phyloP scores from a whole-genome alignment of 2,113 vertebrate genomes.

The Neodon shergylaensis region DNA sequence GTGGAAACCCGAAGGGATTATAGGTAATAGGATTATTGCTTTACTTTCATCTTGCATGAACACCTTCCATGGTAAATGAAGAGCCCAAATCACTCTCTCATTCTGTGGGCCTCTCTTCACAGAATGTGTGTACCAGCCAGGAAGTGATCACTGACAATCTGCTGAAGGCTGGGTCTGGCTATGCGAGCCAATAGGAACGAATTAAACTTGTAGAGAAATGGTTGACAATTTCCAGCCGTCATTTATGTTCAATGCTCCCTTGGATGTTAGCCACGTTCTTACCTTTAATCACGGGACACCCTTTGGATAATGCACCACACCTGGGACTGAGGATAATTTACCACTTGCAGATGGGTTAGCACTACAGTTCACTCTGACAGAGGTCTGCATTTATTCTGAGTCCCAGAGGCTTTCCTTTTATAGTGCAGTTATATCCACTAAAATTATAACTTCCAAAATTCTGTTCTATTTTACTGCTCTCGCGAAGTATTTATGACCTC shows the following conservation, averaged over 20 bases:
- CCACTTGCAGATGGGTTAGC: constrained; percentile 86
- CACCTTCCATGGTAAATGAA: constrained; percentile 28
- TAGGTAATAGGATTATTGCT: constrained; percentile 64
- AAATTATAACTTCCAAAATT: constrained; percentile 91
- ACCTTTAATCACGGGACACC: constrained; percentile 86
- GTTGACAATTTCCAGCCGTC: constrained; percentile 86
- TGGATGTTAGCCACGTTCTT: constrained; percentile 84
- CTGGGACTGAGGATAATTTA: constrained; percentile 86
- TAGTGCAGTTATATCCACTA: constrained; percentile 88
- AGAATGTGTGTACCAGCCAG: background rate
- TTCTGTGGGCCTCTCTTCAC: background rate
- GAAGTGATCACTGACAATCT: constrained; percentile 15
- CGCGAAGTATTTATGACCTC: constrained; percentile 86
- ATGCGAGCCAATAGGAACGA: constrained; percentile 74
- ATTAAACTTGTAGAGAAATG: constrained; percentile 82
- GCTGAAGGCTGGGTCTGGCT: constrained; percentile 54
- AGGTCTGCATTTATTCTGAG: constrained; percentile 83
- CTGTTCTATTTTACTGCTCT: constrained; percentile 87
- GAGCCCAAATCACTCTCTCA: constrained; percentile 23
- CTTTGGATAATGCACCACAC: constrained; percentile 85
- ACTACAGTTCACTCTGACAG: constrained; percentile 83
- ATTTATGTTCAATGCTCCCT: constrained; percentile 83
- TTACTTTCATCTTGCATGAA: constrained; percentile 28
- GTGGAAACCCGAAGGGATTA: constrained; percentile 30
- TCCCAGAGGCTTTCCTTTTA: constrained; percentile 87